Evolutionary conservation across 2,113 vertebrate species (phyloP).

Genomic region (Epinephelus cyanopodus): DNA sequence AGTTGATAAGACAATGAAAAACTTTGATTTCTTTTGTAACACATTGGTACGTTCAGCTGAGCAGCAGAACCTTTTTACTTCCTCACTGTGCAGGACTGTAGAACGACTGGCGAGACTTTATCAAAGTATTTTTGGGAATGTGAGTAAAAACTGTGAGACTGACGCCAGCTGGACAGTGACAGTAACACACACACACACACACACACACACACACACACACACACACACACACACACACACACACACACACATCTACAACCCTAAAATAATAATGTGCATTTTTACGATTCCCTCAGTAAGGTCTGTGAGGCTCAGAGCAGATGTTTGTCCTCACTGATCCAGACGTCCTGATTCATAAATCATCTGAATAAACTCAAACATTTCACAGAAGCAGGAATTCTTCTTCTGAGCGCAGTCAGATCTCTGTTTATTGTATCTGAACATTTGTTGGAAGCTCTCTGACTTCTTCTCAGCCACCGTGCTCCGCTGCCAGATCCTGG

Average conservation of each 20-base stretch:
- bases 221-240: too few relatives aligned
- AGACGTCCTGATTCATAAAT: conserved; percentile 14
- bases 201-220: too few relatives aligned
- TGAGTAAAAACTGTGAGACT: background rate
- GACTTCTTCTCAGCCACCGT: background rate
- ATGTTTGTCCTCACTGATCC: conserved; percentile 8
- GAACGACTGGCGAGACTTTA: background rate
- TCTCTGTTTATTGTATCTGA: conserved; percentile 38
- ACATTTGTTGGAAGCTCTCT: conserved; percentile 18
- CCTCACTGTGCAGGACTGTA: background rate
- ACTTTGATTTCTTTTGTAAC: too few relatives aligned
- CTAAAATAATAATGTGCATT: background rate
- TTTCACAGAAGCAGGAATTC: background rate
- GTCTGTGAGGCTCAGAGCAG: background rate
- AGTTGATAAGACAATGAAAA: too few relatives aligned
- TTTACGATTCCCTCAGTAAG: background rate
- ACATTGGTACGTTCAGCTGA: too few relatives aligned
- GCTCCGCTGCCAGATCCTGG: conserved; percentile 5
- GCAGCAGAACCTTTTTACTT: background rate
- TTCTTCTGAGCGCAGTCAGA: background rate
- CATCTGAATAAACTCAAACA: conserved; percentile 31
- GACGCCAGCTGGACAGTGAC: background rate
- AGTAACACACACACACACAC: too few relatives aligned
- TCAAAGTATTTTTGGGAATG: background rate
- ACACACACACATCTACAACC: background rate